Base-by-base conservation (phyloP, 2,888 invertebrate species). In the Leucozona laternaria region DNA sequence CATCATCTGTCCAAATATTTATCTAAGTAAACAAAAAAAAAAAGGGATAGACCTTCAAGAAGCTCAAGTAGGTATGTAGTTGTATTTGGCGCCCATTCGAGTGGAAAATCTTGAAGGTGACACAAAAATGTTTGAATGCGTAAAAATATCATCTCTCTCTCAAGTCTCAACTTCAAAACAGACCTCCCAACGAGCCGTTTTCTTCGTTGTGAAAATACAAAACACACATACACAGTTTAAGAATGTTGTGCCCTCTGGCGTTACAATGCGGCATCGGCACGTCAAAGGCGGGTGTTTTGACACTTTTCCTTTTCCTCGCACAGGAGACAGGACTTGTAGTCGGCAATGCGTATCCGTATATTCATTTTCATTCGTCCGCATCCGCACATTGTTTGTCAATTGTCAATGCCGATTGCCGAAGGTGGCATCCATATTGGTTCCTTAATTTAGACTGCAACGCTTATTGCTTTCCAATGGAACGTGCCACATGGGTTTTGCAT, bases 401-500 rank as follows among this genome's bases (percentile, higher is more conserved):
- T n/a, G n/a, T n/a, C n/a, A 43, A 66, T 57, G 71, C 62, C 71
- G n/a, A n/a, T n/a, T 31, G 31, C 31, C 8, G 58, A 48, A 45
- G 82, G 79, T 73, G 55, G 45, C 73, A 71, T 73, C 64, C 60
- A 62, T 80, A 72, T 71, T 80, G 81, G 78, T 68, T 85, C 68
- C 77, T 81, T 77, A 85, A 77, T 81, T 85, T 77, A 81, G 77
- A 77, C 76, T 66, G 81, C 68, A 76, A 66, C 50, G 82, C 53
- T 82, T 82, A 86, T 86, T 82, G 71, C 82, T 82, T 82, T 86
- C 82, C 75, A 82, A 86, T 86, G 57, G 58, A 82, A 86, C 86
- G 86, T 86, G 82, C 86, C 78, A 82, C 75, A 78, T 82, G 73
- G 77, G 68, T 37, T 43, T 78, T 68, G 60, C 72, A 60, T 58